Conservation (phyloP, 2,113 vertebrate genomes). For the Daphoenositta chrysoptera region DNA sequence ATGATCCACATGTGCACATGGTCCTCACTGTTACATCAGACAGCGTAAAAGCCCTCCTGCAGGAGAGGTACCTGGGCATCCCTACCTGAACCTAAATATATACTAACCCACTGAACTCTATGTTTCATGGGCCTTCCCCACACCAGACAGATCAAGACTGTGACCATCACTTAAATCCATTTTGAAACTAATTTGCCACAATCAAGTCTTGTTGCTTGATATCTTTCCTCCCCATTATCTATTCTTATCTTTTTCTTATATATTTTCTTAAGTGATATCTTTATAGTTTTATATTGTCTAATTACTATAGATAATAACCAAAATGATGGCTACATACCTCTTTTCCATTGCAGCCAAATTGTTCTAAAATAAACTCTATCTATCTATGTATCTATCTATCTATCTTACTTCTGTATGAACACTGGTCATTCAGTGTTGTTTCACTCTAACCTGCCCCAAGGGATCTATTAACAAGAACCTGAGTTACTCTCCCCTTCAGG, state of each 20-base stretch:
- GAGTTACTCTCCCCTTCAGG: neutral
- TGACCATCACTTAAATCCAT: accelerated
- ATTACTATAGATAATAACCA: neutral
- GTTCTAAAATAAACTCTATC: neutral
- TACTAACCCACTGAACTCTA: neutral
- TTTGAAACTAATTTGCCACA: neutral
- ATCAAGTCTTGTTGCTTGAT: neutral
- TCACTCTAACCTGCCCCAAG: neutral
- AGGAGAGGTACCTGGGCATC: neutral
- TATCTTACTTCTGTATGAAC: neutral
- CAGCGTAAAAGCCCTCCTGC: neutral
- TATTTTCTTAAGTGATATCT: neutral
- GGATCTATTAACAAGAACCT: neutral
- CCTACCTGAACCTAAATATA: neutral
- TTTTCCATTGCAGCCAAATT: neutral
- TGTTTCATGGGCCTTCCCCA: neutral
- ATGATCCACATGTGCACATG: too few relatives aligned
- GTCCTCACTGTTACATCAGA: neutral
- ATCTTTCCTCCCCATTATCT: neutral
- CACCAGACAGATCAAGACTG: neutral
- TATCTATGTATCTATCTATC: neutral
- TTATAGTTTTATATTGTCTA: neutral
- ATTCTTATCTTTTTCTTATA: neutral
- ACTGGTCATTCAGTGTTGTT: neutral
- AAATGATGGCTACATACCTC: neutral